Evolutionary conservation across 2,888 invertebrate species (phyloP).

Genomic region (Pogonocherus hispidulus): DNA sequence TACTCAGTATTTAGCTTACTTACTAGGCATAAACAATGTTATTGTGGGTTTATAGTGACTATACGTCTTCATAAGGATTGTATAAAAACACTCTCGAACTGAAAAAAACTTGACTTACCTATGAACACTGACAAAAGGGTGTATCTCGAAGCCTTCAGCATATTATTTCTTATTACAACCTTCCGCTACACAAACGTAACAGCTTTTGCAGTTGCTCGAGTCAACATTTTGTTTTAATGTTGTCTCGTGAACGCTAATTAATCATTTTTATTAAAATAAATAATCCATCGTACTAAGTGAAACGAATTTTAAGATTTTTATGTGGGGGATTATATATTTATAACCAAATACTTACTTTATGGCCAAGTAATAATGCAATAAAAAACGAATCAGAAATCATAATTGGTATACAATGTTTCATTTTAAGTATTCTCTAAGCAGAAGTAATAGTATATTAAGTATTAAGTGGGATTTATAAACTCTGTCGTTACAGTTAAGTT

Average conservation of each 20-base stretch:
- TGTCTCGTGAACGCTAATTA: background rate
- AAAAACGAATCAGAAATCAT: background rate
- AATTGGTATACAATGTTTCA: background rate
- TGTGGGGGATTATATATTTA: constrained; percentile 8
- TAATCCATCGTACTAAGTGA: background rate
- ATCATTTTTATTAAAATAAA: background rate
- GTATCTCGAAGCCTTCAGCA: background rate
- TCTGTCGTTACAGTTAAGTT: too few relatives aligned
- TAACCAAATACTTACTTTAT: background rate
- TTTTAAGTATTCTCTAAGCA: background rate
- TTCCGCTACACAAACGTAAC: background rate
- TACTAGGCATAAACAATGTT: too few relatives aligned
- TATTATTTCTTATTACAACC: background rate
- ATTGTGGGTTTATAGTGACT: too few relatives aligned
- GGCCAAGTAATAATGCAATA: background rate
- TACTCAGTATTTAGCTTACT: too few relatives aligned
- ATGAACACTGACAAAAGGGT: background rate
- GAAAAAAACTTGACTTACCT: background rate
- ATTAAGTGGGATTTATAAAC: too few relatives aligned
- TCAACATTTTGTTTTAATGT: background rate
- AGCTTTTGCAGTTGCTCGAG: background rate
- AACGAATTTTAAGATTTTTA: constrained; percentile 10
- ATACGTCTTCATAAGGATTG: too few relatives aligned
- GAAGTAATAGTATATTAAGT: too few relatives aligned
- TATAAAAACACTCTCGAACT: too few relatives aligned